Conservation (phyloP, 37 sponge, comb jelly and placozoan genomes). For the Corticium candelabrum region DNA sequence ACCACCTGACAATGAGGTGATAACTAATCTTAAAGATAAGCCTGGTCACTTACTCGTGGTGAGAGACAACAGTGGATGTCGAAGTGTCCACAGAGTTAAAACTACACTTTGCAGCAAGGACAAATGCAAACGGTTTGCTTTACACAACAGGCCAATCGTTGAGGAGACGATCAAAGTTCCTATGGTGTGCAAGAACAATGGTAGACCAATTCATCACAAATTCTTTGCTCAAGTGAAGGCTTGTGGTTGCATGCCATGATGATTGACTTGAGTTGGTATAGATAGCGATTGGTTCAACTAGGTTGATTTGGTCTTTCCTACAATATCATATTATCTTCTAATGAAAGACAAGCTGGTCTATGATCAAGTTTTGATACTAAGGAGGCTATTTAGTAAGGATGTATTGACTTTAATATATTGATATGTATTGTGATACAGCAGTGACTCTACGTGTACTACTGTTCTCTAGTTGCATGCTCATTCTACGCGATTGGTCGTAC, state of each 20-base stretch:
- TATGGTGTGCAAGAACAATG: not conserved
- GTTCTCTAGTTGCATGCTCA: no score
- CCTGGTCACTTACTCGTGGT: not conserved
- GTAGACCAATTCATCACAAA: not conserved
- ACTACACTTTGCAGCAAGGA: not conserved
- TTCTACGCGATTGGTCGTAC: no score
- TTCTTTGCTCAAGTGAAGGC: not conserved
- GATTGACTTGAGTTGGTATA: no score
- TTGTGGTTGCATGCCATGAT: slow-evolving; percentile 1
- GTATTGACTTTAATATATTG: no score
- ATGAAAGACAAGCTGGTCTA: no score
- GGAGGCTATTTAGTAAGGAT: no score
- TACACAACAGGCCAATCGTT: not conserved
- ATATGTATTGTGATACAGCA: no score
- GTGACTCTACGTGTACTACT: no score
- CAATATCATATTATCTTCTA: no score
- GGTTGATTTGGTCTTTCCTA: no score
- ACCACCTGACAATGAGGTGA: not conserved
- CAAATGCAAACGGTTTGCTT: not conserved
- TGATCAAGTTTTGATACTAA: no score
- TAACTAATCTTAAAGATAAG: not conserved
- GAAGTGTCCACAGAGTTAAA: not conserved
- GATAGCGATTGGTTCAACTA: no score
- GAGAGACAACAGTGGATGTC: not conserved
- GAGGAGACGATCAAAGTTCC: not conserved